Evolutionary conservation across 1,140 invertebrate species (phyloP).

Genomic region (Drosophila kanapiae): DNA sequence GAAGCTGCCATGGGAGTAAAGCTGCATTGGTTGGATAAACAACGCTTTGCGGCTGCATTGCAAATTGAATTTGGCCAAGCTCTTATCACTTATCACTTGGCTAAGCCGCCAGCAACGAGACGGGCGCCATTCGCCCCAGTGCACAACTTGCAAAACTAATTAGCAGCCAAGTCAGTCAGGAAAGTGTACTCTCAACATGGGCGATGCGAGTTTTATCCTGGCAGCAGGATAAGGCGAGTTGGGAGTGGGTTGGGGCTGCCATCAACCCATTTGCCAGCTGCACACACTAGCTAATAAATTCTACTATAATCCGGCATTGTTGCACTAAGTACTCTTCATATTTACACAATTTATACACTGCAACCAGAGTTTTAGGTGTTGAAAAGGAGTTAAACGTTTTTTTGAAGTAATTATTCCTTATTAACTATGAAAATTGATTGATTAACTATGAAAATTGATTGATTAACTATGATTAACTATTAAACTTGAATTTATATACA

Average conservation of each 20-base stretch:
- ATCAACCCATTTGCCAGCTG: constrained; percentile 53
- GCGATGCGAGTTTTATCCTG: constrained; percentile 9
- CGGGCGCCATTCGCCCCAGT: constrained; percentile 27
- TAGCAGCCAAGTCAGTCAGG: constrained; percentile 64
- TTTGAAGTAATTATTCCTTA: too few relatives aligned
- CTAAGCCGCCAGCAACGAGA: constrained; percentile 30
- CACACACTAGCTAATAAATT: constrained; percentile 79
- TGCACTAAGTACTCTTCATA: constrained; percentile 82
- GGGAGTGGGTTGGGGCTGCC: background rate
- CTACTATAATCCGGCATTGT: constrained; percentile 81
- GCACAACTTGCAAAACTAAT: constrained; percentile 66
- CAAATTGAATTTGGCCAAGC: constrained; percentile 59
- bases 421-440: too few relatives aligned
- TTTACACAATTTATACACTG: constrained; percentile 72
- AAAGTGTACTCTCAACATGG: constrained; percentile 31
- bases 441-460: too few relatives aligned
- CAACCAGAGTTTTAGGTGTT: background rate
- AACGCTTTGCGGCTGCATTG: constrained; percentile 52
- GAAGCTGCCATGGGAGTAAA: constrained; percentile 3
- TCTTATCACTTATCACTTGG: constrained; percentile 66
- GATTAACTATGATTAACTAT: too few relatives aligned
- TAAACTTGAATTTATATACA: too few relatives aligned
- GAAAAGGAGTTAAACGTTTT: too few relatives aligned
- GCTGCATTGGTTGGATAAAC: constrained; percentile 35
- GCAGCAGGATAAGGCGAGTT: constrained; percentile 5